Conservation (phyloP, 37 sponge, comb jelly and placozoan species). For the Lycopodina hypogea region DNA sequence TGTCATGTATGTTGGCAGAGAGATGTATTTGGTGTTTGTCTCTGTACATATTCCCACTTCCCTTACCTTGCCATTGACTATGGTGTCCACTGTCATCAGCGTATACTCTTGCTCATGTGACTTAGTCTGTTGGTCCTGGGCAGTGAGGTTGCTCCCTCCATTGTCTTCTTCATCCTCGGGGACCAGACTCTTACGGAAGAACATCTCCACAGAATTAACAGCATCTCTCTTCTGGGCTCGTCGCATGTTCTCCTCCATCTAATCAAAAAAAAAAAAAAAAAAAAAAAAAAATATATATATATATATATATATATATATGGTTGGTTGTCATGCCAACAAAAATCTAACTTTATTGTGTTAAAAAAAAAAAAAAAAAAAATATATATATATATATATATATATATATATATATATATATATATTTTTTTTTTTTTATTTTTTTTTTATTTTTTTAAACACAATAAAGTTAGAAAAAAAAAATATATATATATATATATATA, state of each 20-base stretch:
- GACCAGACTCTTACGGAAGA: constrained; percentile 76
- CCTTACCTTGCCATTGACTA: constrained; percentile 89
- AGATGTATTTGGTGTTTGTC: too few relatives aligned
- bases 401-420: too few relatives aligned
- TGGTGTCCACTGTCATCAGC: constrained; percentile 76
- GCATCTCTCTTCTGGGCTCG: constrained; percentile 78
- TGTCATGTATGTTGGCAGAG: too few relatives aligned
- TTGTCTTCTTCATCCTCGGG: constrained; percentile 59
- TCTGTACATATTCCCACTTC: neutral
- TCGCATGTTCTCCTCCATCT: constrained; percentile 88
- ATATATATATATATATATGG: too few relatives aligned
- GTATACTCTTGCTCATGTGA: constrained; percentile 65
- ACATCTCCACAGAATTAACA: constrained; percentile 66
- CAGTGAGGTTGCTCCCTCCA: neutral
- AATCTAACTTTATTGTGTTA: neutral
- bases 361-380: too few relatives aligned
- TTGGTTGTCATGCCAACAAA: neutral
- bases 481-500: too few relatives aligned
- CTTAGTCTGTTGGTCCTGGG: neutral
- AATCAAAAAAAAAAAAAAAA: neutral
- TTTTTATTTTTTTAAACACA: neutral
- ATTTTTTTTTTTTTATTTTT: too few relatives aligned
- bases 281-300: neutral
- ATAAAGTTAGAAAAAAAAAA: too few relatives aligned
- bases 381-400: too few relatives aligned